Percentiles rank a stretch among this genome's conserved stretches.
Evolutionary conservation across 2,888 invertebrate species (phyloP).

Genomic region (Diadromus collaris): DNA sequence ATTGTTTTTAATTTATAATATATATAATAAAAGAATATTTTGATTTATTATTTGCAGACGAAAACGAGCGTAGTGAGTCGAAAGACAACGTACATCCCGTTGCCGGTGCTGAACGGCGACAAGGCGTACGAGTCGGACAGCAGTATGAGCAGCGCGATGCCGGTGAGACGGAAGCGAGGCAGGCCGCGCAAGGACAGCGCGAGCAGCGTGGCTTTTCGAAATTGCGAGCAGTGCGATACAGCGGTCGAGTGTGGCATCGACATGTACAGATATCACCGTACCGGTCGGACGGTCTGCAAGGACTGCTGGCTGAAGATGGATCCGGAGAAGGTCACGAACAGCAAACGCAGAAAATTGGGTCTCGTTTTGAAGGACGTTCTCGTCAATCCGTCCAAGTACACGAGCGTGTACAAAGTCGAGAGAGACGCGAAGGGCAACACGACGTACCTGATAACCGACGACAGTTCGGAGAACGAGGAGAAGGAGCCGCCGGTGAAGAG

Average conservation of each 20-base stretch:
- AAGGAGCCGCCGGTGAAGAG: constrained; percentile 31
- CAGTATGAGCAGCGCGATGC: constrained; percentile 56
- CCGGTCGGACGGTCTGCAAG: constrained; percentile 73
- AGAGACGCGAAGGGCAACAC: constrained; percentile 66
- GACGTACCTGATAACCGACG: constrained; percentile 65
- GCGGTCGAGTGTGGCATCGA: constrained; percentile 64
- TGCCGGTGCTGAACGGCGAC: constrained; percentile 59
- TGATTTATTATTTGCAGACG: constrained; percentile 70
- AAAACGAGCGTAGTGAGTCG: constrained; percentile 73
- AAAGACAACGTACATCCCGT: constrained; percentile 60
- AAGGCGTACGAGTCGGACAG: constrained; percentile 65
- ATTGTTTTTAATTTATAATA: too few relatives aligned
- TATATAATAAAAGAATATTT: too few relatives aligned
- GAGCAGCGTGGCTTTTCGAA: constrained; percentile 10
- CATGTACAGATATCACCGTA: constrained; percentile 71
- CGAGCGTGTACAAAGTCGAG: constrained; percentile 63
- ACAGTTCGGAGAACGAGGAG: constrained; percentile 62
- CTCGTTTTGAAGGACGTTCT: constrained; percentile 72
- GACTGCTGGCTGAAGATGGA: constrained; percentile 73
- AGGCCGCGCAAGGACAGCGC: constrained; percentile 21
- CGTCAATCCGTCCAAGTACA: constrained; percentile 51
- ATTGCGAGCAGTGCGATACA: constrained; percentile 70
- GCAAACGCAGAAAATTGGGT: constrained; percentile 50
- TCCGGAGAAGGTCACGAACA: constrained; percentile 55
- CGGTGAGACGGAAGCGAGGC: constrained; percentile 12